phyloP scores from a whole-genome alignment of 2,888 invertebrate genomes.

The Synergus itoensis region DNA sequence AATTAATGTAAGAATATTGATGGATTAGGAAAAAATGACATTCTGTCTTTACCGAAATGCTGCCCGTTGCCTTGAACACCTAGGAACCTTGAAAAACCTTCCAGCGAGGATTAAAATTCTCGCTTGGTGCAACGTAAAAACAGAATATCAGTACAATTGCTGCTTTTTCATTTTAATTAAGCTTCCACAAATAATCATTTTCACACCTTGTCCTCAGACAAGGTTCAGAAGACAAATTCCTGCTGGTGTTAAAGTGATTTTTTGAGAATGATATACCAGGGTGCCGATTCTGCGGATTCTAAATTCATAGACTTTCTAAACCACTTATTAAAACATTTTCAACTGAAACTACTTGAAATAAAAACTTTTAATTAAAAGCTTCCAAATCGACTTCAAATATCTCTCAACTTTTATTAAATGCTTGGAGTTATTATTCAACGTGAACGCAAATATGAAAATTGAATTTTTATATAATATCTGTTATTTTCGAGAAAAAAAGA shows the following conservation, averaged over 20 bases:
- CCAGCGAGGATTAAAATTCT: not conserved
- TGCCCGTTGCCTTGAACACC: conserved; percentile 36
- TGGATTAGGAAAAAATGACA: conserved; percentile 55
- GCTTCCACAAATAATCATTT: conserved; percentile 51
- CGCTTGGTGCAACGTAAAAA: conserved; percentile 51
- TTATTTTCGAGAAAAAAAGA: not conserved
- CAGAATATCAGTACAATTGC: conserved; percentile 59
- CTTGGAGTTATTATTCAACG: too few relatives aligned
- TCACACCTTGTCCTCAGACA: not conserved
- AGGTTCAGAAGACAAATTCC: not conserved
- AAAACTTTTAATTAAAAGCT: too few relatives aligned
- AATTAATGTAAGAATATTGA: conserved; percentile 55
- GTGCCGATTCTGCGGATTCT: not conserved
- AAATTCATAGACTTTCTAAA: not conserved
- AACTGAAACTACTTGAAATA: too few relatives aligned
- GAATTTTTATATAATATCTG: too few relatives aligned
- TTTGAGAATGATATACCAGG: conserved; percentile 36
- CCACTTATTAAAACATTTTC: too few relatives aligned
- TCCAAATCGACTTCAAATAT: too few relatives aligned
- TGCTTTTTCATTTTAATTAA: conserved; percentile 41
- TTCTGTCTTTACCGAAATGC: conserved; percentile 58
- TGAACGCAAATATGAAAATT: too few relatives aligned
- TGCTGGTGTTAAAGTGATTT: conserved; percentile 47
- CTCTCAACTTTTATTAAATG: too few relatives aligned
- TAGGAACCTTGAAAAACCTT: conserved; percentile 19